Evolutionary conservation across 2,888 invertebrate species (phyloP).

Genomic region (Habrosyne pyritoides): DNA sequence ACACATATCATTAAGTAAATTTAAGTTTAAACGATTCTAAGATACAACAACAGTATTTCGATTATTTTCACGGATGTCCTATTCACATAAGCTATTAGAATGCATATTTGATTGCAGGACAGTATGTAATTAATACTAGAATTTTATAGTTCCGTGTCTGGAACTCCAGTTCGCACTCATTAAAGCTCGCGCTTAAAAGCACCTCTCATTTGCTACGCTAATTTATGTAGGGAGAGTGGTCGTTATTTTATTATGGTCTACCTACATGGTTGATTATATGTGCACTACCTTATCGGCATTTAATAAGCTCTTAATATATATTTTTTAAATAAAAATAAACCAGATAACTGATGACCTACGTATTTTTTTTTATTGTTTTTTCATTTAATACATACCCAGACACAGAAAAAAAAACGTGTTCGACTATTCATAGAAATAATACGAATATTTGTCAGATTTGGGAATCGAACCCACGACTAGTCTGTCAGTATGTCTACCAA

Average conservation of each 20-base stretch:
- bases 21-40: conserved; percentile 17
- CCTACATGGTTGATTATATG: neutral
- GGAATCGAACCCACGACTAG: too few species aligned
- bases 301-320: too few species aligned
- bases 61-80: conserved; percentile 34
- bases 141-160: neutral
- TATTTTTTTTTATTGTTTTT: too few species aligned
- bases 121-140: neutral
- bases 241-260: conserved; percentile 5
- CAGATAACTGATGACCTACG: too few species aligned
- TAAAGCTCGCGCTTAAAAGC: conserved; percentile 1
- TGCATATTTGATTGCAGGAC: neutral
- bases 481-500: too few species aligned
- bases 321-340: too few species aligned
- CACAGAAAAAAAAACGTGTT: too few species aligned
- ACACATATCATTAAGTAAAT: conserved; percentile 15
- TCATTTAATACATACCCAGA: too few species aligned
- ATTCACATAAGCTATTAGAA: conserved; percentile 19
- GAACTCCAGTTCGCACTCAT: neutral
- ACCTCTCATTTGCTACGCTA: conserved; percentile 22
- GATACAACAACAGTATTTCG: conserved; percentile 19
- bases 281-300: neutral
- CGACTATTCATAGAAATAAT: too few species aligned
- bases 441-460: too few species aligned
- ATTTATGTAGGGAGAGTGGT: conserved; percentile 38